phyloP scores from a whole-genome alignment of 2,888 invertebrate species.

The Peribatodes rhomboidaria region DNA sequence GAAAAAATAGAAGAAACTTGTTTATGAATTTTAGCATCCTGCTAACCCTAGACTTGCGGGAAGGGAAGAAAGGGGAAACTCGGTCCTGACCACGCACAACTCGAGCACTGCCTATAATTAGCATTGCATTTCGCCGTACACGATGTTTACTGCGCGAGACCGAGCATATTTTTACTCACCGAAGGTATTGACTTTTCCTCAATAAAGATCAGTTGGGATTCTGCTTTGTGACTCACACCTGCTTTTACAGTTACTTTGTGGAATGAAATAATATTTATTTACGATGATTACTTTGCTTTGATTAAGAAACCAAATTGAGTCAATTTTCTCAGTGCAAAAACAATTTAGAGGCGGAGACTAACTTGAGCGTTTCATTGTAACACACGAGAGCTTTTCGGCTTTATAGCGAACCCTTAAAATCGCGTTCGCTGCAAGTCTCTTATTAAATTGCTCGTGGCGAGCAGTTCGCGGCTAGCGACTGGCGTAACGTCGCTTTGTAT shows the following conservation, averaged over 20 bases:
- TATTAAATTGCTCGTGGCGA: too few species aligned
- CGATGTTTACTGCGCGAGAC: conserved; percentile 47
- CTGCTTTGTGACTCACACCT: conserved; percentile 17
- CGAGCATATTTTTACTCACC: conserved; percentile 15
- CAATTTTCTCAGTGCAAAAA: not conserved
- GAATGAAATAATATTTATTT: not conserved
- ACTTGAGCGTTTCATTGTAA: too few species aligned
- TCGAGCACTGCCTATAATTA: conserved; percentile 78
- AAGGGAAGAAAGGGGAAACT: conserved; percentile 56
- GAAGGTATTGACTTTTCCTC: conserved; percentile 23
- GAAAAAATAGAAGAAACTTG: not conserved
- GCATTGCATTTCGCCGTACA: conserved; percentile 71
- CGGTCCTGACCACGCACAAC: conserved; percentile 83
- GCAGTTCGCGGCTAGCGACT: too few species aligned
- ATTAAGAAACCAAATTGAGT: not conserved
- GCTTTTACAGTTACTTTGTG: conserved; percentile 15
- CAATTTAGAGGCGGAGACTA: not conserved
- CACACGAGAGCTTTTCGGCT: too few species aligned
- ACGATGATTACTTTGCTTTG: not conserved
- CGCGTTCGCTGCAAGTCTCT: too few species aligned
- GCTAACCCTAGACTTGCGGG: conserved; percentile 40
- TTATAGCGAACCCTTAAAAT: too few species aligned
- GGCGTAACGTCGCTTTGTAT: too few species aligned
- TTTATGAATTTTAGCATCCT: not conserved
- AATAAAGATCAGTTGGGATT: conserved; percentile 10